Base-by-base conservation (phyloP, 2,113 vertebrate genomes). In the Donacobius atricapilla region DNA sequence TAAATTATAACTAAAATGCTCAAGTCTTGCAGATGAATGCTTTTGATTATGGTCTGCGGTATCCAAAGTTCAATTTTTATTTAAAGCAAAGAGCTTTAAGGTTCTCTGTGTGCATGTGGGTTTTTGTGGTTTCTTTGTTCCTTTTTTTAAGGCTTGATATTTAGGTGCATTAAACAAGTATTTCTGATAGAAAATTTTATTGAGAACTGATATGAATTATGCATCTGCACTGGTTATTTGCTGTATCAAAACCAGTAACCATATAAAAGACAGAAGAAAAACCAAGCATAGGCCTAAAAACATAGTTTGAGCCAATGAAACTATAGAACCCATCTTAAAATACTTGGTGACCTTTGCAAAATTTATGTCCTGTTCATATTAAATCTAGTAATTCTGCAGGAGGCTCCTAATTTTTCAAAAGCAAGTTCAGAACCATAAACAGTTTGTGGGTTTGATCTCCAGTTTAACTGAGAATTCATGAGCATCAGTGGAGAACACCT, bases 1-100 rank as follows among this genome's bases (percentile, higher is more conserved):
- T 94, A 97, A 96, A 95, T 97, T 96, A 78, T 61, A 93, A 83
- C 76, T 92, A 51, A 95, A 96, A 92, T 77, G 48, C 53, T 97
- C 90, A 96, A 93, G 57, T 96, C 69, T 96, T 97, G 63, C 94
- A 95, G 77, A 93, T 72, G 90, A 96, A 93, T 90, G 93, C 27
- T 94, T 97, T 95, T 94, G 69, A 95, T 95, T 94, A 89, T 77
- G 65, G 73, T 91, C 63, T 80, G 80, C 35, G 83, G 39, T 94
- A 93, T 13, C 30, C 51, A 89, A 56, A 90, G 70, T 94, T 97
- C 79, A 92, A 91, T 88, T 97, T 95, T 79, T 93, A 47, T 94
- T 94, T 93, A 93, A 90, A 87, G 54, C 30, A 93, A 91, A 76
- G 21, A 83, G 39, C n/a, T 90, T 76, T 66, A 18, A 33, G 58